Evolutionary conservation across 2,797 vertebrate genomes (phyloP), one percentile per base, ranked within the genome.

Genomic region (Anguilla anguilla): DNA sequence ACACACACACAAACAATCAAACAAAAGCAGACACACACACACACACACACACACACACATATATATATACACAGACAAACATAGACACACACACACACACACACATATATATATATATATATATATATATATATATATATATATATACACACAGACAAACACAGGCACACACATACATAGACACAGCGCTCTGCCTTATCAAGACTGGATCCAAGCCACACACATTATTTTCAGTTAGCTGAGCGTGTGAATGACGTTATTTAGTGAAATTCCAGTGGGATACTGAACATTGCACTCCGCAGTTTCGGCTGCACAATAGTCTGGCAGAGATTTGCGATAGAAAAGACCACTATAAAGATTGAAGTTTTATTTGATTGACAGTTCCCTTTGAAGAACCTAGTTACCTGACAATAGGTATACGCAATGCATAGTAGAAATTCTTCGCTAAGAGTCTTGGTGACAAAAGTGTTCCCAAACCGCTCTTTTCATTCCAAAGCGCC

Each of bases 401-500:
- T 86, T 11, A 22, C 59, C 17, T 43, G 59, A 55, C 43, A 15
- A 19, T 13, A 74, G 74, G 39, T 61, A 86, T 59, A 35, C n/a
- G n/a, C 59, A 69, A 57, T 84, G 85, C 74, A 77, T 84, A 84
- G 51, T 74, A 25, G 53, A 64, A 22, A 31, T 84, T 57, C 85
- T 88, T 28, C 51, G 57, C 87, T 83, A 69, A 87, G 86, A 57
- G 64, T 19, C 10, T 61, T 6, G 82, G 86, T 87, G 86, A 87
- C 86, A 84, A 84, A 55, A 77, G 49, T 57, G 67, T 35, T 85
- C 87, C 49, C 15, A 87, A 88, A 59, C 11, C 31, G 11, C 46
- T 72, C 46, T 84, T 77, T 85, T 77, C 83, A 88, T 77, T 85
- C 67, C 87, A 55, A 61, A 77, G 92, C 92, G 87, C 83, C 15